Conservation (phyloP, 2,888 invertebrate species). For the Sarcophaga variegata region DNA sequence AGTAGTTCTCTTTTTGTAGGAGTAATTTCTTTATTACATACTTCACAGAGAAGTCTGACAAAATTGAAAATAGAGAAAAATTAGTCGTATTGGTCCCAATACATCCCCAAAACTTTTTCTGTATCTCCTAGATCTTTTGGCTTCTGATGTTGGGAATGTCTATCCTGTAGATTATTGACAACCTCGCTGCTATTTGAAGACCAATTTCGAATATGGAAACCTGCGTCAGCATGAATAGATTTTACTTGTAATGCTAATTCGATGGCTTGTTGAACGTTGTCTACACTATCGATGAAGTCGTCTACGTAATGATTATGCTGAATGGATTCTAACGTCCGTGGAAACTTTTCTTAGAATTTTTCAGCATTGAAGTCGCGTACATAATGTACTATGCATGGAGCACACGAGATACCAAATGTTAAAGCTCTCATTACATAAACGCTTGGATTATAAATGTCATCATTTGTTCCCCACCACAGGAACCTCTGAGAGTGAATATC, state of each 20-base stretch:
- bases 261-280: neutral
- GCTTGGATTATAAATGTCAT: conserved; percentile 53
- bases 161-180: neutral
- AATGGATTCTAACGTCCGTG: no score
- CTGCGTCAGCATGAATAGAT: conserved; percentile 44
- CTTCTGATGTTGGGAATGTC: neutral
- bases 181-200: conserved; percentile 40
- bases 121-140: no score
- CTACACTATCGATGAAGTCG: conserved; percentile 29
- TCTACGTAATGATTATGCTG: conserved; percentile 18
- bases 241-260: conserved; percentile 19
- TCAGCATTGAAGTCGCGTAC: conserved; percentile 36
- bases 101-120: no score
- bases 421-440: conserved; percentile 20
- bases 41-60: conserved; percentile 52
- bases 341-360: no score
- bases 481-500: conserved; percentile 64
- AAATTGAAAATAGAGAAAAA: conserved; percentile 63
- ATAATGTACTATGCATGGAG: conserved; percentile 9
- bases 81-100: conserved; percentile 36
- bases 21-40: conserved; percentile 10
- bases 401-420: conserved; percentile 58
- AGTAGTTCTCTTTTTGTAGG: conserved; percentile 62
- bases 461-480: conserved; percentile 69
- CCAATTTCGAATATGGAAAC: conserved; percentile 61